A percentile compares a stretch with the other conserved stretches of the same genome.
Evolutionary conservation across 2,888 invertebrate species (phyloP).

Genomic region (Hedya salicella): DNA sequence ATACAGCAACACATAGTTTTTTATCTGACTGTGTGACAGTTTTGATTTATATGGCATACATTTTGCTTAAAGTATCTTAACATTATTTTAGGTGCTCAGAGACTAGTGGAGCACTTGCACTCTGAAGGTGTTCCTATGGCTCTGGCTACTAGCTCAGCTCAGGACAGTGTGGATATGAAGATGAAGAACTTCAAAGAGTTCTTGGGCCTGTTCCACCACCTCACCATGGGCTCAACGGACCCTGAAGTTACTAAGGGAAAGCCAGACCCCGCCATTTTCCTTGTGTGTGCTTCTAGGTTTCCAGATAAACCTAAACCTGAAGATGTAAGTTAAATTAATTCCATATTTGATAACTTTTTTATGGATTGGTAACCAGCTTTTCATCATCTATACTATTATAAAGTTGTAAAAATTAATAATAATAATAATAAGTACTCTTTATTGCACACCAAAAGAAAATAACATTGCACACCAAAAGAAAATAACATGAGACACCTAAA

Average conservation of each 20-base stretch:
- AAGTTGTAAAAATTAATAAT: too few relatives aligned
- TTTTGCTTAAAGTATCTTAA: too few relatives aligned
- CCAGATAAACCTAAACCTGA: conserved; percentile 86
- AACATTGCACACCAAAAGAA: too few relatives aligned
- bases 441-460: too few relatives aligned
- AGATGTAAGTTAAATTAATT: conserved; percentile 67
- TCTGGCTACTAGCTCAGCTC: conserved; percentile 93
- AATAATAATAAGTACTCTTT: too few relatives aligned
- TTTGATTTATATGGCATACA: too few relatives aligned
- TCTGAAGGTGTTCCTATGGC: conserved; percentile 91
- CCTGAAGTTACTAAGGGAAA: conserved; percentile 94
- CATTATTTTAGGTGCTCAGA: conserved; percentile 88
- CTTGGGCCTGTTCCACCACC: conserved; percentile 88
- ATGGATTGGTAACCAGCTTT: too few relatives aligned
- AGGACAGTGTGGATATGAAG: conserved; percentile 89
- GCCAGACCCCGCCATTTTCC: conserved; percentile 94
- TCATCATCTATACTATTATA: too few relatives aligned
- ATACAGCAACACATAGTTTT: too few relatives aligned
- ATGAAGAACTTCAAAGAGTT: conserved; percentile 87
- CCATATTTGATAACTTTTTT: not conserved
- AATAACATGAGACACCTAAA: too few relatives aligned
- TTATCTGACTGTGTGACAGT: too few relatives aligned
- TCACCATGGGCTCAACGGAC: conserved; percentile 92
- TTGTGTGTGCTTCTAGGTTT: conserved; percentile 91
- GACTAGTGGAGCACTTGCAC: conserved; percentile 90